Conservation (phyloP, 1,140 invertebrate genomes). For the Delia radicum region DNA sequence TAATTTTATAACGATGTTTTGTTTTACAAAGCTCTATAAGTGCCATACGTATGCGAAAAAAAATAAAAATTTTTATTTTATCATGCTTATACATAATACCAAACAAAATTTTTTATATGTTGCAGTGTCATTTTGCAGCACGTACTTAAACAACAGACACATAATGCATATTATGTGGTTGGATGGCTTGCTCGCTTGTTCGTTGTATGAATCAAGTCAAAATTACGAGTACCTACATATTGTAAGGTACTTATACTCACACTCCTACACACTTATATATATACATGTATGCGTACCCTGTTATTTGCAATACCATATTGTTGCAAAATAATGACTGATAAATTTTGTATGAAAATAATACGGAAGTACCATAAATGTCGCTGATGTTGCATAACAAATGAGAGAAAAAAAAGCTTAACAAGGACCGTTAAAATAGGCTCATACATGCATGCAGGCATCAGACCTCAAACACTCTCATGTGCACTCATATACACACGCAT, state of each 20-base stretch:
- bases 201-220: too few species aligned
- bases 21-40: too few species aligned
- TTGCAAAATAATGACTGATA: slow-evolving; percentile 1
- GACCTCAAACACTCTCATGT: background rate
- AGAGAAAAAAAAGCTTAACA: background rate
- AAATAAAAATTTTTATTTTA: background rate
- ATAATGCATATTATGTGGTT: background rate
- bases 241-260: background rate
- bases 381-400: background rate
- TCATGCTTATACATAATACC: too few species aligned
- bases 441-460: background rate
- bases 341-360: background rate
- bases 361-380: background rate
- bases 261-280: background rate
- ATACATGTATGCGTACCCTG: background rate
- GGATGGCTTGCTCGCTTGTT: background rate
- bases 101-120: background rate
- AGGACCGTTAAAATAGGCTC: background rate
- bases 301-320: background rate
- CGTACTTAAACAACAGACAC: background rate
- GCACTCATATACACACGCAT: background rate
- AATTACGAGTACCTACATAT: too few species aligned
- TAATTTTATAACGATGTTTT: too few species aligned
- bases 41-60: background rate
- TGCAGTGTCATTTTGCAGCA: background rate